Conservation (phyloP, 2,888 invertebrate species). For the Brachycybe producta region DNA sequence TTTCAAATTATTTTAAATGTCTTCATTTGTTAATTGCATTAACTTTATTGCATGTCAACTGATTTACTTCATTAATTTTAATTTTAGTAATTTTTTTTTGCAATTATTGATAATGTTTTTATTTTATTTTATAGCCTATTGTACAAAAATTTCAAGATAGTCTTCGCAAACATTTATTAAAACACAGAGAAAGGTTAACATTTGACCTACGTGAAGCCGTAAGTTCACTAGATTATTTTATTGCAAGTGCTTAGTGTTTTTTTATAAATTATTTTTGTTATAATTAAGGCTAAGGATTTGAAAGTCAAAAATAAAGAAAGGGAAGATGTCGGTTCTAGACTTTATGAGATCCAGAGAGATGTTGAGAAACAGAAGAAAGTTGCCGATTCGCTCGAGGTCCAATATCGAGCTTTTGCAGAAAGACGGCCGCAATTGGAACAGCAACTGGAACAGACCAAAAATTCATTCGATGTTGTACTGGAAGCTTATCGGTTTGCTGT, state of each 20-base stretch:
- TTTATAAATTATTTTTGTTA: background rate
- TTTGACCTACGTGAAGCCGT: constrained; percentile 11
- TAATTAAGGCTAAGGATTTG: constrained; percentile 7
- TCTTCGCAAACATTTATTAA: constrained; percentile 7
- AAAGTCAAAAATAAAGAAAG: constrained; percentile 4
- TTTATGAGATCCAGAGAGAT: constrained; percentile 4
- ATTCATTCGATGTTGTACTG: background rate
- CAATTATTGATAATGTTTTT: background rate
- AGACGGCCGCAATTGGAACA: constrained; percentile 4
- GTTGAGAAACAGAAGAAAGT: background rate
- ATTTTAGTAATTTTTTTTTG: too few relatives aligned
- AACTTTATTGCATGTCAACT: too few relatives aligned
- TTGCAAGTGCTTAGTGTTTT: background rate
- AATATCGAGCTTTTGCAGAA: background rate
- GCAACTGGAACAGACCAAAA: constrained; percentile 1
- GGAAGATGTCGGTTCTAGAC: constrained; percentile 9
- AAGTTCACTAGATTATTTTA: background rate
- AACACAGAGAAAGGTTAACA: constrained; percentile 11
- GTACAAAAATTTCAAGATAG: constrained; percentile 7
- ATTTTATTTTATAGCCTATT: constrained; percentile 1
- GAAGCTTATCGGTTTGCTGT: background rate
- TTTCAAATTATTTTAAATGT: too few relatives aligned
- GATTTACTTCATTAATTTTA: too few relatives aligned
- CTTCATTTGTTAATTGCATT: too few relatives aligned
- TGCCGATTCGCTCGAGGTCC: background rate